Evolutionary conservation across 2,888 invertebrate genomes (phyloP).

Genomic region (Morpho helenor): DNA sequence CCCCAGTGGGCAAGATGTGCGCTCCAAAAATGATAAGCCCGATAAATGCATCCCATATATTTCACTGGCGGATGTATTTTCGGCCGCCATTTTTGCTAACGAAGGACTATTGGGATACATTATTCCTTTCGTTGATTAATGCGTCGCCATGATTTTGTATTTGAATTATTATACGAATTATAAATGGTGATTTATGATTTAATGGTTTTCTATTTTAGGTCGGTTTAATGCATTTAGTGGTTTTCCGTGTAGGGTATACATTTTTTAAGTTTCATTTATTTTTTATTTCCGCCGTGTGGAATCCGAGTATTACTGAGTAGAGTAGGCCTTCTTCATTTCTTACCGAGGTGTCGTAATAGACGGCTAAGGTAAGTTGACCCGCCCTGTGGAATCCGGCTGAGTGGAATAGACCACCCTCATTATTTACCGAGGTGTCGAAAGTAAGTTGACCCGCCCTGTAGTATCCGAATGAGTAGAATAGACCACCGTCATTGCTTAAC

Average conservation of each 20-base stretch:
- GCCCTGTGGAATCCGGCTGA: no score
- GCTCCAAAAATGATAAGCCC: conserved; percentile 65
- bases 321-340: no score
- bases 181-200: conserved; percentile 8
- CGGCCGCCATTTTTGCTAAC: conserved; percentile 33
- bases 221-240: not conserved
- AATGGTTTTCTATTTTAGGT: not conserved
- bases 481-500: no score
- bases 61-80: conserved; percentile 35
- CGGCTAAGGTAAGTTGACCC: no score
- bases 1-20: conserved; percentile 53
- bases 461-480: no score
- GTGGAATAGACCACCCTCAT: no score
- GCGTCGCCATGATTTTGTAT: conserved; percentile 24
- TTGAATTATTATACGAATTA: conserved; percentile 23
- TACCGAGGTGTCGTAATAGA: no score
- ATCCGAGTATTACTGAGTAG: no score
- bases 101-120: conserved; percentile 45
- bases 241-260: not conserved
- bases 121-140: conserved; percentile 48
- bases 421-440: no score
- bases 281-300: no score
- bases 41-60: conserved; percentile 39
- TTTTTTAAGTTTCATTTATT: no score
- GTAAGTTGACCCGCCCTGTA: no score